Percentiles rank a stretch among this genome's conserved stretches.
Evolutionary conservation across 1,140 invertebrate genomes (phyloP).

Genomic region (Steinernema khuongi): DNA sequence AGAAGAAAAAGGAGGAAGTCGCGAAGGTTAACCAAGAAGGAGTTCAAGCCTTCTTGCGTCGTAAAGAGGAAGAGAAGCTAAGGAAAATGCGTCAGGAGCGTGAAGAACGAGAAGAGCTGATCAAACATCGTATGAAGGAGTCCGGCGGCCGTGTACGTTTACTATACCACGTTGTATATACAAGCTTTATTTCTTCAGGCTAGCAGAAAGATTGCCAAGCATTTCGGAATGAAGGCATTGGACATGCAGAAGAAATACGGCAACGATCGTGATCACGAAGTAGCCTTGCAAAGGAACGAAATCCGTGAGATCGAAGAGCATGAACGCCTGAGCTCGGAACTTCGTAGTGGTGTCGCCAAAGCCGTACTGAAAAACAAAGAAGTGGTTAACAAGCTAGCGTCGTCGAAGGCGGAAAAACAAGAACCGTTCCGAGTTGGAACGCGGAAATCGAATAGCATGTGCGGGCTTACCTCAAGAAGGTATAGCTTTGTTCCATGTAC

Average conservation of each 20-base stretch:
- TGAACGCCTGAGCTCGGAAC: neutral
- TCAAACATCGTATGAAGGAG: neutral
- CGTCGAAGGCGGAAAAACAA: neutral
- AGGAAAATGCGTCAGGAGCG: neutral
- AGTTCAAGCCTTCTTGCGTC: neutral
- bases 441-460: neutral
- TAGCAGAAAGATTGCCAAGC: neutral
- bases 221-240: neutral
- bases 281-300: neutral
- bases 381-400: neutral
- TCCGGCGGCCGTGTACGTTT: neutral
- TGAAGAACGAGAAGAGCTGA: neutral
- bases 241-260: constrained; percentile 9
- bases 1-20: constrained; percentile 3
- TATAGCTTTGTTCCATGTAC: no score
- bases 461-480: neutral
- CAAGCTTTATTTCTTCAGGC: neutral
- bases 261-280: constrained; percentile 1
- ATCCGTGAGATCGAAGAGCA: neutral
- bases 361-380: neutral
- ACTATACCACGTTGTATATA: neutral
- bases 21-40: neutral
- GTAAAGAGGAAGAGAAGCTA: neutral
- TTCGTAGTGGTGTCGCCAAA: neutral
- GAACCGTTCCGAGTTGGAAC: neutral